Conservation (phyloP, 2,797 vertebrate species). For the Myotis vivesi region DNA sequence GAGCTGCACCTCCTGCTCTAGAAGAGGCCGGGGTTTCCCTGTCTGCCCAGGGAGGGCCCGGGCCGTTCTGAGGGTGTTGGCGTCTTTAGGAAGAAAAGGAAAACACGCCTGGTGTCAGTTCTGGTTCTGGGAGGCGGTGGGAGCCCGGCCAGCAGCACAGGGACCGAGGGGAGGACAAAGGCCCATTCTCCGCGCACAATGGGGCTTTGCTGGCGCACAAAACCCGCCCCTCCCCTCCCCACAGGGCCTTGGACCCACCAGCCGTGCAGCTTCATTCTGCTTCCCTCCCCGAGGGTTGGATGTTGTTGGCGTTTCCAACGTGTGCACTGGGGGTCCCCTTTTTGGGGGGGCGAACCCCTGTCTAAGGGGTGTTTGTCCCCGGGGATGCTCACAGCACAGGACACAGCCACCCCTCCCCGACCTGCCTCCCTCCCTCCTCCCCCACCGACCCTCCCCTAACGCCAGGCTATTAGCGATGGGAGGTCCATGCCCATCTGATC, state of each 20-base stretch:
- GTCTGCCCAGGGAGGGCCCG: neutral
- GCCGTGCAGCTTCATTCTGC: neutral
- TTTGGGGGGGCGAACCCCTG: neutral
- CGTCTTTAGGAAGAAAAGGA: neutral
- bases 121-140: neutral
- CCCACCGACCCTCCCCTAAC: neutral
- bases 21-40: neutral
- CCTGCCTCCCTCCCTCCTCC: no score
- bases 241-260: neutral
- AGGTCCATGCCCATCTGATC: neutral
- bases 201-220: conserved; percentile 21
- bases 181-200: neutral
- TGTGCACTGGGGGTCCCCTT: neutral
- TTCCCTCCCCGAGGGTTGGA: neutral
- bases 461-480: neutral
- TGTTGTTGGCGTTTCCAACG: neutral
- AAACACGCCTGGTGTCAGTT: neutral
- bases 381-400: rapidly evolving
- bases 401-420: neutral
- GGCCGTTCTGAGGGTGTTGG: neutral
- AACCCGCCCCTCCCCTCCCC: neutral
- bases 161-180: neutral
- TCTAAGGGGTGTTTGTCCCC: rapidly evolving
- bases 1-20: no score
- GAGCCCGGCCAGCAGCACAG: neutral